These are phyloP conservation scores for Nothocercus nigrocapillus DNA, from an alignment of 2,113 vertebrate genomes.

Conservation along the genomic window DNA sequence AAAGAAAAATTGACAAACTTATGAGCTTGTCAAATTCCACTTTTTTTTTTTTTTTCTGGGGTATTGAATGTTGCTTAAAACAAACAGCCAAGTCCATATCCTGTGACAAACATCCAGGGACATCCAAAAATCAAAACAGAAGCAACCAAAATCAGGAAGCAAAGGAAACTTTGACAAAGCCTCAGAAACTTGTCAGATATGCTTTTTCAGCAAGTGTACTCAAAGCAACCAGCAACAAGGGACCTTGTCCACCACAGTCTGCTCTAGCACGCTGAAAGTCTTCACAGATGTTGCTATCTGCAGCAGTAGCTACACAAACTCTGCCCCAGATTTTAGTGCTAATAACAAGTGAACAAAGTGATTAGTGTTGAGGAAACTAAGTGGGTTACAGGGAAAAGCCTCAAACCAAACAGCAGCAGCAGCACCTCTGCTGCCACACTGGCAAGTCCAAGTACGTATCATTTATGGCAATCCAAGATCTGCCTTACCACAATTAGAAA, in stretches of 20 bases:
- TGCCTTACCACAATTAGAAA: background rate
- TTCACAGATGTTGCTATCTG: background rate
- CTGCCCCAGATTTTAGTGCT: background rate
- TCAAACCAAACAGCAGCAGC: background rate
- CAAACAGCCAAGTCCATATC: constrained; percentile 40
- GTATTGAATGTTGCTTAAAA: constrained; percentile 41
- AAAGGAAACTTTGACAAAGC: constrained; percentile 15
- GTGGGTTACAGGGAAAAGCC: background rate
- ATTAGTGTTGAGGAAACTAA: background rate
- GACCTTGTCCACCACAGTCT: background rate
- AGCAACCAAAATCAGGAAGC: constrained; percentile 42
- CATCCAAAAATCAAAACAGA: constrained; percentile 65
- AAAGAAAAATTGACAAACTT: constrained; percentile 39
- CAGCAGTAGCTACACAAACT: background rate
- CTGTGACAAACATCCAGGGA: constrained; percentile 41
- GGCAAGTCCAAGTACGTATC: background rate
- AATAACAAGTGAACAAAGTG: background rate
- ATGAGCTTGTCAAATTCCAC: constrained; percentile 16
- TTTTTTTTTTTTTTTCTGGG: constrained; percentile 33
- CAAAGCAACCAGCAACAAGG: background rate
- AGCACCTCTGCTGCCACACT: background rate
- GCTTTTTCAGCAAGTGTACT: background rate
- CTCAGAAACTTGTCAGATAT: constrained; percentile 41
- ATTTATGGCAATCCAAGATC: background rate
- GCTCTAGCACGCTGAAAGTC: background rate